Evolutionary conservation across 53 echinoderm and acorn worm species (phyloP), one percentile per base, ranked within the genome.

Genomic region (Astropecten irregularis): DNA sequence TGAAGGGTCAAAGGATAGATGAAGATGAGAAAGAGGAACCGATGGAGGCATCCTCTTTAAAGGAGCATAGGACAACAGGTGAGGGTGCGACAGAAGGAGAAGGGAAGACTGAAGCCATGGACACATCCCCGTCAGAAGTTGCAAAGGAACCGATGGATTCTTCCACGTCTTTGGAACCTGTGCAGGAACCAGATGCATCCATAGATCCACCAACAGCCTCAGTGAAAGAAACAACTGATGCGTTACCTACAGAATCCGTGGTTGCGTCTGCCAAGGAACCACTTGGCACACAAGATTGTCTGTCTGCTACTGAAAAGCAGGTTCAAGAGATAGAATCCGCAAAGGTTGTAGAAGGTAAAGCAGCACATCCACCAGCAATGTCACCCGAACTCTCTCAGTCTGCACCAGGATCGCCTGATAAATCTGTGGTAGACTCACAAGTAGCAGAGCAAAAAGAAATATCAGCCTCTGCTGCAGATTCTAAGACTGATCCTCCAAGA

Each of bases 21-120:
- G 32, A 25, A 56, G 58, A 29, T 15, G 37, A 54, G 39, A 38
- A 68, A 3, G 86, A 40, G 0, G 76, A 77, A 49, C 32, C 31
- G 37, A 44, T 73, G 14, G 61, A 71, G 42, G 38, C 59, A 16
- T 55, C 27, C 8, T 55, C 27, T 0, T 70, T 30, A 26, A 44
- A 71, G 10, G 20, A 9, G 34, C 21, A 20, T 42, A 8, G 37
- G 2, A 40, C 73, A 36, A 39, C 18, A 36, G 51, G 34, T 0
- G 8, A 64, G 31, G 13, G 6, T 0, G 55, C 26, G 3, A 36
- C 34, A 7, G 77, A n/a, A 8, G 16, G 3, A 28, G 59, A 50
- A 22, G 77, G 44, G 33, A 56, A 79, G 49, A 16, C 63, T 0
- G 79, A 79, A 62, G 46, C 48, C 14, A 48, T 76, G 76, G 76